Evolutionary conservation across 1,140 invertebrate species (phyloP), one percentile per base, ranked within the genome.

Genomic region (Dryas iulia): DNA sequence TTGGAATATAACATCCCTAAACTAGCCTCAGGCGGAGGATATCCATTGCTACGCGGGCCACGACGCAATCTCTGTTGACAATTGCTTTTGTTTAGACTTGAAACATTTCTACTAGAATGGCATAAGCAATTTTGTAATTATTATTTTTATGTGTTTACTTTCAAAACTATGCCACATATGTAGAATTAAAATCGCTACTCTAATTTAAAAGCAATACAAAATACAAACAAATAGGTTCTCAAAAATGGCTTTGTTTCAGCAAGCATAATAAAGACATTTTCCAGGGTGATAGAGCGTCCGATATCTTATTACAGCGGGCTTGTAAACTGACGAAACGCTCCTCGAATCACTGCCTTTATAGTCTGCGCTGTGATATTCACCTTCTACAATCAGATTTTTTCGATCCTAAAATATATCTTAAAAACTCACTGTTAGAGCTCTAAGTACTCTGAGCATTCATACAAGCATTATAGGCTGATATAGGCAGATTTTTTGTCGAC

Each of bases 271-370:
- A 81, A 84, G 76, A 81, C 78, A 79, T 87, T 85, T 84, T 82
- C 80, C 82, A 82, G 75, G 66, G 77, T 75, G 82, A 86, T 84
- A 84, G 79, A 84, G 78, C 77, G 82, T 81, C 81, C 84, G 79
- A 85, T 87, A 85, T 86, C 85, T 83, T 86, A 84, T 86, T 86
- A 87, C 77, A 74, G 78, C 77, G 76, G 71, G 78, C 82, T 82
- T 87, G 82, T 86, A 83, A 87, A 86, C 77, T 83, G 78, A 81
- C 76, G 78, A 78, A 82, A 83, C 78, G 81, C 79, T 84, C 76
- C 78, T 83, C 79, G 78, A 83, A 83, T 86, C 83, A 86, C 83
- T 84, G 81, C 75, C 74, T 87, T 87, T 84, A 87, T 82, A 74
- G 78, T 77, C 69, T 78, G 62, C 80, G 75, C 79, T 84, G 65